These are phyloP conservation scores for Colius striatus DNA, from an alignment of 2,113 vertebrate species.

Conservation along the genomic window DNA sequence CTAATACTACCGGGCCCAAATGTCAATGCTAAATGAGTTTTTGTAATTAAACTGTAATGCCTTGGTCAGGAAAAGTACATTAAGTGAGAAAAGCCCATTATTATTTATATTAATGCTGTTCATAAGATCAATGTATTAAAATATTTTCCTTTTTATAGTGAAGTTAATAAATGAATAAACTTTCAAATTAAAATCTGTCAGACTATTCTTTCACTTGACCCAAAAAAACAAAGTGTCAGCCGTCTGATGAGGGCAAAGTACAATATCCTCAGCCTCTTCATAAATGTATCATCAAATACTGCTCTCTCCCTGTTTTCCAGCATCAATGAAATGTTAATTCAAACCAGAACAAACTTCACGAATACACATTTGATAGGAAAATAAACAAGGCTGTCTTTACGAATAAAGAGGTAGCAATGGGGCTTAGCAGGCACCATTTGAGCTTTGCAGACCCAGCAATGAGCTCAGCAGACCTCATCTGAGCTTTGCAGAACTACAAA, in stretches of 20 bases:
- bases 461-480: too few species aligned
- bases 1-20: not conserved
- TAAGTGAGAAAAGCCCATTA: not conserved
- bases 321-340: not conserved
- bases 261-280: not conserved
- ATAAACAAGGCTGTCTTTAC: too few species aligned
- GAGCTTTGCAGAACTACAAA: too few species aligned
- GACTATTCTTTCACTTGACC: not conserved
- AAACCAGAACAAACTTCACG: not conserved
- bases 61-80: not conserved
- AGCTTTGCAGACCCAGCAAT: too few species aligned
- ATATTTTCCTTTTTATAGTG: not conserved
- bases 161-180: not conserved
- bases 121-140: not conserved
- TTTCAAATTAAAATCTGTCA: not conserved
- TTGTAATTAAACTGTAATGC: not conserved
- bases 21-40: not conserved
- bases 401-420: too few species aligned
- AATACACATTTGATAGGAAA: too few species aligned
- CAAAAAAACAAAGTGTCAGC: not conserved
- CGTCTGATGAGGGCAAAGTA: not conserved
- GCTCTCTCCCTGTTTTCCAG: not conserved
- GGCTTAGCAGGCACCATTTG: too few species aligned
- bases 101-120: not conserved
- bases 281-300: not conserved